Conservation (phyloP, 92 coral and sea anemone species). For the Parazoanthus atlanticus region DNA sequence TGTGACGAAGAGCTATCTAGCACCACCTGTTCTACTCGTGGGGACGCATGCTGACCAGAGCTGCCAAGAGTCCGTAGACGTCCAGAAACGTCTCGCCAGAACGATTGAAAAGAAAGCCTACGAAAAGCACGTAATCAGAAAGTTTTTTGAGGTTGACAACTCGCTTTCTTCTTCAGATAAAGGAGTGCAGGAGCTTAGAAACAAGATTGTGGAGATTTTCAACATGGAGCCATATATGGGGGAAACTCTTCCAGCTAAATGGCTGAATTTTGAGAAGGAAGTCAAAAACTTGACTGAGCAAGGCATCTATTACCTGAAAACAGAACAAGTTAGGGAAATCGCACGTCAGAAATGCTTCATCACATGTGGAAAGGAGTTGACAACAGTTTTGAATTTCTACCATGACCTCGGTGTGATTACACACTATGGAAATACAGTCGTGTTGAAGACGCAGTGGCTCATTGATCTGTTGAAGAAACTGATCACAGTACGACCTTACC, state of each 20-base stretch:
- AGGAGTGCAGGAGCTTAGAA: constrained; percentile 28
- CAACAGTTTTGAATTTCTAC: constrained; percentile 50
- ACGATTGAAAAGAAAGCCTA: constrained; percentile 40
- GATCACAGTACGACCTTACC: constrained; percentile 50
- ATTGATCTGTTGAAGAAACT: constrained; percentile 57
- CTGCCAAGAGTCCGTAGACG: background rate
- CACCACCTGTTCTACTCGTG: constrained; percentile 56
- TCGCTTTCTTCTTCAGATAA: constrained; percentile 44
- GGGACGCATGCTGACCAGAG: constrained; percentile 60
- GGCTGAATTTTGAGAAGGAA: constrained; percentile 61
- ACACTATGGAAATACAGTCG: constrained; percentile 49
- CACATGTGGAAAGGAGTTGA: constrained; percentile 43
- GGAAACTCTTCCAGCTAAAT: constrained; percentile 52
- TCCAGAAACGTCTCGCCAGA: constrained; percentile 17
- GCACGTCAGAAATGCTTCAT: constrained; percentile 53
- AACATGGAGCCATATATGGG: constrained; percentile 34
- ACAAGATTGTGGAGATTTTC: constrained; percentile 30
- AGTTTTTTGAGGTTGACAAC: constrained; percentile 55
- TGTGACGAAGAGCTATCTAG: constrained; percentile 31
- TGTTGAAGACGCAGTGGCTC: constrained; percentile 57
- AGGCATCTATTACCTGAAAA: constrained; percentile 37
- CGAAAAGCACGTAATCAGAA: constrained; percentile 47
- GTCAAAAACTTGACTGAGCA: constrained; percentile 32
- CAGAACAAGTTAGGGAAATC: constrained; percentile 40
- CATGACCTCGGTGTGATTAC: constrained; percentile 53